These are phyloP conservation scores for Oscheius sp. DNA, from an alignment of 2,888 invertebrate species.

Conservation along the genomic window DNA sequence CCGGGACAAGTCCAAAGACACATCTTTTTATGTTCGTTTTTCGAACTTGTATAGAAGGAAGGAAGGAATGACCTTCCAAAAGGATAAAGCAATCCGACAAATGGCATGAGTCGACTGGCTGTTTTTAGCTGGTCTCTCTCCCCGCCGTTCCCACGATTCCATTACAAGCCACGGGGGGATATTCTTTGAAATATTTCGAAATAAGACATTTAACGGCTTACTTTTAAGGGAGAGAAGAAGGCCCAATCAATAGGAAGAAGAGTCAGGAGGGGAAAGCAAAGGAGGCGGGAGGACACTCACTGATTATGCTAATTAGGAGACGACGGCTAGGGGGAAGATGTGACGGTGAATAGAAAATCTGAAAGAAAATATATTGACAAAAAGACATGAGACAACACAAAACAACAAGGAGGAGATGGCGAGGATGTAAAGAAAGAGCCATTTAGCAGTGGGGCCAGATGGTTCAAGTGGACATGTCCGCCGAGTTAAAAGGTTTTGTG, in stretches of 20 bases:
- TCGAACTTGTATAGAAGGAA: no score
- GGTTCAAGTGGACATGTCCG: background rate
- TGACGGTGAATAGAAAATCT: conserved; percentile 9
- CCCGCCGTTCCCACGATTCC: conserved; percentile 11
- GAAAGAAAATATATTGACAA: background rate
- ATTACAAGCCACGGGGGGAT: background rate
- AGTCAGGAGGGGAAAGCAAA: conserved; percentile 16
- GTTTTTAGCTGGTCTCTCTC: background rate
- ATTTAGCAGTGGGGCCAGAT: background rate
- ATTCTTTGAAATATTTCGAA: background rate
- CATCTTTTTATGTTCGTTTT: no score
- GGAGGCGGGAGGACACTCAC: conserved; percentile 25
- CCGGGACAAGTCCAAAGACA: no score
- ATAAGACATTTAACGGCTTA: conserved; percentile 1
- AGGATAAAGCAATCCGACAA: conserved; percentile 8
- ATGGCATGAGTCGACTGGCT: background rate
- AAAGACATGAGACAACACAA: background rate
- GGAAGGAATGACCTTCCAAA: background rate
- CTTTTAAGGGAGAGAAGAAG: conserved; percentile 31
- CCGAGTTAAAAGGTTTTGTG: background rate
- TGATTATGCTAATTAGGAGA: conserved; percentile 35
- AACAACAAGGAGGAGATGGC: background rate
- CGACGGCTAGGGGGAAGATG: conserved; percentile 6
- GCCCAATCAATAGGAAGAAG: conserved; percentile 36
- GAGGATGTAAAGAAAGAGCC: background rate